Evolutionary conservation across 2,797 vertebrate genomes (phyloP), one percentile per base, ranked within the genome.

Genomic region (Sebastes itinus): DNA sequence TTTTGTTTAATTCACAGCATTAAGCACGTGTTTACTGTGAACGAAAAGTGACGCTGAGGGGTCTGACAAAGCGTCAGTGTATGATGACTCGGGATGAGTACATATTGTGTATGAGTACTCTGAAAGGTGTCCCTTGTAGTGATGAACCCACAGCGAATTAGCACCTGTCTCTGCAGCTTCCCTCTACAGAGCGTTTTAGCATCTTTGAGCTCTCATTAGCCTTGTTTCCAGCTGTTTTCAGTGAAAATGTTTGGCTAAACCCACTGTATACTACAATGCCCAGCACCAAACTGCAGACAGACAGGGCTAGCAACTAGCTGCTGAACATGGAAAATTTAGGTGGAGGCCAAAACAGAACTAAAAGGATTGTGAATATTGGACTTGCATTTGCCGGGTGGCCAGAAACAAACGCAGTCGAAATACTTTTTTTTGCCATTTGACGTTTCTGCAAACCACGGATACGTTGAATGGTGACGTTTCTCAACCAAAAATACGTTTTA

Each of bases 51-150:
- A 52, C 8, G 46, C 46, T 2, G 46, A 0, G 1, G 46, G 46
- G 7, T 20, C 18, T n/a, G 46, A n/a, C 46, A 52, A n/a, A 52
- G 7, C 3, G 7, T 49, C 18, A 49, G 42, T 49, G 0, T 49
- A 49, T 16, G 42, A 49, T 20, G 42, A 49, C 42, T 52, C 1
- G 7, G 46, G 46, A n/a, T 52, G 46, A 52, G 46, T 0, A 20
- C 8, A 0, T 52, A n/a, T 52, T 52, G 0, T 49, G 46, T 49
- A 49, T 49, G 46, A 1, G 18, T n/a, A n/a, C 42, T 52, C 0
- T 60, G n/a, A 42, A 22, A 18, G 6, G 0, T 49, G 62, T n/a
- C 11, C 18, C 6, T 55, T 22, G 49, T 46, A 46, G 6, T 4
- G 23, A 70, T 28, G 14, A 71, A 18, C 12, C 46, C 12, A 23